Evolutionary conservation across 2,888 invertebrate species (phyloP).

Genomic region (Trileptium ribeirensis): DNA sequence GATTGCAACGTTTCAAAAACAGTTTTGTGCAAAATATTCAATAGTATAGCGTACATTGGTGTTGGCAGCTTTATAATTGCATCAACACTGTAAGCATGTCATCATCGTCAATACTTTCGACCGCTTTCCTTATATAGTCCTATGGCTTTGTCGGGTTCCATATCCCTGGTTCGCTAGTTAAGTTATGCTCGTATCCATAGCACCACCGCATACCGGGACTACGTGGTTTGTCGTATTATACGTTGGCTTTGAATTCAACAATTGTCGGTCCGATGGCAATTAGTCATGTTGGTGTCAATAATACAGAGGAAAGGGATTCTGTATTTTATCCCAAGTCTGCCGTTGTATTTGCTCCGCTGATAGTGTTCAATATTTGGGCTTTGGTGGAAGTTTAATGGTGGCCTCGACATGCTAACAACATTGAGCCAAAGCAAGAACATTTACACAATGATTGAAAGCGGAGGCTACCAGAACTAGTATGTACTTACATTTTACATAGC

Average conservation of each 20-base stretch:
- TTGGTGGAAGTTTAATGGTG: constrained; percentile 41
- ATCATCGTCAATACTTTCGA: constrained; percentile 42
- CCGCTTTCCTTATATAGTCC: constrained; percentile 45
- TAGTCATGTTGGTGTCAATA: constrained; percentile 24
- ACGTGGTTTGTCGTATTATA: constrained; percentile 49
- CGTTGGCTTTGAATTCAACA: constrained; percentile 46
- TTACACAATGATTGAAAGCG: too few relatives aligned
- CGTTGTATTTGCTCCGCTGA: constrained; percentile 44
- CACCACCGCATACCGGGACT: constrained; percentile 48
- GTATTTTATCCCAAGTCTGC: constrained; percentile 49
- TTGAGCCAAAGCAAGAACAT: too few relatives aligned
- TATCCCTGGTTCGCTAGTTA: constrained; percentile 49
- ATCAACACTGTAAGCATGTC: constrained; percentile 45
- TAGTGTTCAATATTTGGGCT: constrained; percentile 47
- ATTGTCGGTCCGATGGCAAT: constrained; percentile 48
- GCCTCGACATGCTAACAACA: too few relatives aligned
- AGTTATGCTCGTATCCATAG: constrained; percentile 46
- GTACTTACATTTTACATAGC: too few relatives aligned
- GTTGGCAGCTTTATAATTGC: constrained; percentile 46
- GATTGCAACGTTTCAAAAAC: background rate
- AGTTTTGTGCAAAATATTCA: constrained; percentile 31
- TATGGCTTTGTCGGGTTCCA: constrained; percentile 46
- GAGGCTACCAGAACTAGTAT: too few relatives aligned
- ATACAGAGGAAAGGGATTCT: constrained; percentile 44
- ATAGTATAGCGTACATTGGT: constrained; percentile 44